These are phyloP conservation scores for Riparia riparia DNA, from an alignment of 2,113 vertebrate genomes.

Conservation along the genomic window DNA sequence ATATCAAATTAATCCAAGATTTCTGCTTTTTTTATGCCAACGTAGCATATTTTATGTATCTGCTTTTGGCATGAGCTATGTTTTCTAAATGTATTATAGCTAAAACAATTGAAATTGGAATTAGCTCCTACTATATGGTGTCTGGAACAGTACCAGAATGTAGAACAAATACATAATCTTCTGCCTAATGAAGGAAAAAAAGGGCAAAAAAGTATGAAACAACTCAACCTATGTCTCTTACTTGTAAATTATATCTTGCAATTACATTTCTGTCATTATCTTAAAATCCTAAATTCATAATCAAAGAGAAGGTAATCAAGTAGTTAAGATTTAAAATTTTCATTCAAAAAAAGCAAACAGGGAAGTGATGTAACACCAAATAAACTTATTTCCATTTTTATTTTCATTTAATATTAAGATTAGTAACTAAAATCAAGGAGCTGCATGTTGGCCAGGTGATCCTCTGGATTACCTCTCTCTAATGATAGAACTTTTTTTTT, in stretches of 20 bases:
- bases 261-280: not conserved
- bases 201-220: not conserved
- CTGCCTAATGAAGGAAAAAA: not conserved
- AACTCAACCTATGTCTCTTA: not conserved
- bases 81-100: not conserved
- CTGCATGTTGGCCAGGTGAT: not conserved
- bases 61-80: not conserved
- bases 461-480: not conserved
- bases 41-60: not conserved
- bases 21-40: not conserved
- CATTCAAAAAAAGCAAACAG: not conserved
- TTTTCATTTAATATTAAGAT: conserved; percentile 18
- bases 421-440: not conserved
- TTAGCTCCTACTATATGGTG: not conserved
- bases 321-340: not conserved
- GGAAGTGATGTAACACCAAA: not conserved
- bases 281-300: not conserved
- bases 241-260: fast-evolving
- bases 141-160: not conserved
- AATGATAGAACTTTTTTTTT: not conserved
- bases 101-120: not conserved
- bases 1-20: not conserved
- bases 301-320: not conserved
- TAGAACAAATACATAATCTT: not conserved
- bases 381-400: not conserved